Percentiles rank a stretch among this genome's conserved stretches.
Conservation (phyloP, 2,888 invertebrate species). For the Drosophila testacea region DNA sequence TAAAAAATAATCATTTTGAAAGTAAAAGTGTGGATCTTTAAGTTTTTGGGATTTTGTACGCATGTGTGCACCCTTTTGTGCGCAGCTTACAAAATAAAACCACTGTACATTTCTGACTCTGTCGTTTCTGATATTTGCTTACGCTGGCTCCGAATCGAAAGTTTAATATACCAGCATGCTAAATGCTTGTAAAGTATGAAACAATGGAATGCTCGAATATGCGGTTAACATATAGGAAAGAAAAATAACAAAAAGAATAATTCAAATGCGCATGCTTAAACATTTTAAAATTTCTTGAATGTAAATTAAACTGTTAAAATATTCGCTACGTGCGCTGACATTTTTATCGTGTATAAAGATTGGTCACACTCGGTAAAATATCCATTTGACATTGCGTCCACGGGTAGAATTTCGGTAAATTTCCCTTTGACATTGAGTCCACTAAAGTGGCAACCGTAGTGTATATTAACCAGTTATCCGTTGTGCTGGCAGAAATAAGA, state of each 20-base stretch:
- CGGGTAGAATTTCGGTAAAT: no score
- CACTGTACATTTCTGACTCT: not conserved
- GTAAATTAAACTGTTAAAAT: not conserved
- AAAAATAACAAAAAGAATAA: no score
- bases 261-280: no score
- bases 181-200: no score
- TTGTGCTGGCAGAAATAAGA: slow-evolving; percentile 43
- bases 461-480: slow-evolving; percentile 47
- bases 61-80: not conserved
- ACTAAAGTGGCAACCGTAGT: not conserved
- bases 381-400: slow-evolving; percentile 20
- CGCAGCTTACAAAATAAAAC: not conserved
- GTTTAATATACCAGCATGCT: no score
- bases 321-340: not conserved
- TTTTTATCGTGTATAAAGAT: not conserved
- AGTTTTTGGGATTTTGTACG: not conserved
- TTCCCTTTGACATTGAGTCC: no score
- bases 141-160: not conserved
- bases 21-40: not conserved
- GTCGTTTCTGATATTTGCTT: not conserved
- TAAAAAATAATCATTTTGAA: not conserved
- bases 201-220: no score
- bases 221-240: no score
- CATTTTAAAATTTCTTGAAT: no score
- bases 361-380: slow-evolving; percentile 34